Evolutionary conservation across 2,888 invertebrate genomes (phyloP).

Genomic region (Dicycla oo): DNA sequence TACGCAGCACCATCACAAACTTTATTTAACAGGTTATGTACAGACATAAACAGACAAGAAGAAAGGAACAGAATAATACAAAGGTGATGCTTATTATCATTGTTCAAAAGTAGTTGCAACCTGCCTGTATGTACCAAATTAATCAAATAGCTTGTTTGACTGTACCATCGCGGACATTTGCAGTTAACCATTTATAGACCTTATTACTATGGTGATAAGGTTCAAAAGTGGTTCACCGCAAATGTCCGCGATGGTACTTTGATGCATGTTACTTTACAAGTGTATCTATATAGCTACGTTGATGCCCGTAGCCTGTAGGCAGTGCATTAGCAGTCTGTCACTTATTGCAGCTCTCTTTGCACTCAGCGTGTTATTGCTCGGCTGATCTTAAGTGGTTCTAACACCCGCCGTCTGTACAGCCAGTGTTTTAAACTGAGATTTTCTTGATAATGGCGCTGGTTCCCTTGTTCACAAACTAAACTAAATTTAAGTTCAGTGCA

Average conservation of each 20-base stretch:
- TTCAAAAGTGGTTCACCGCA: too few species aligned
- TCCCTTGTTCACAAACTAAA: too few species aligned
- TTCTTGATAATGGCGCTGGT: conserved; percentile 17
- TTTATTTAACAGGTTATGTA: neutral
- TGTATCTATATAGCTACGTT: neutral
- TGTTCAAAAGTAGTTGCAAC: neutral
- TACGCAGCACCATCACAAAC: neutral
- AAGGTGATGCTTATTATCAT: neutral
- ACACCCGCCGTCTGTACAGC: neutral
- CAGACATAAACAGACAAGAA: neutral
- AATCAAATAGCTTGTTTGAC: neutral
- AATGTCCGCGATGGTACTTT: too few species aligned
- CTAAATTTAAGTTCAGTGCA: too few species aligned
- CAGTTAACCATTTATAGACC: too few species aligned
- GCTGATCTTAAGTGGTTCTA: conserved; percentile 43
- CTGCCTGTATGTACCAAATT: neutral
- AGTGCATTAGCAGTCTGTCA: conserved; percentile 40
- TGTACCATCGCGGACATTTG: too few species aligned
- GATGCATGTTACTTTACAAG: neutral
- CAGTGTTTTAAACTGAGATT: conserved; percentile 16
- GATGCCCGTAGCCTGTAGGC: conserved; percentile 17
- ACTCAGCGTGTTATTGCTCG: conserved; percentile 13
- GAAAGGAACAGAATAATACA: neutral
- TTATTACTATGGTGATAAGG: too few species aligned
- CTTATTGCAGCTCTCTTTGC: conserved; percentile 30